Evolutionary conservation across 2,113 vertebrate genomes (phyloP), one percentile per base, ranked within the genome.

Genomic region (Lamprologus ornatipinnis): DNA sequence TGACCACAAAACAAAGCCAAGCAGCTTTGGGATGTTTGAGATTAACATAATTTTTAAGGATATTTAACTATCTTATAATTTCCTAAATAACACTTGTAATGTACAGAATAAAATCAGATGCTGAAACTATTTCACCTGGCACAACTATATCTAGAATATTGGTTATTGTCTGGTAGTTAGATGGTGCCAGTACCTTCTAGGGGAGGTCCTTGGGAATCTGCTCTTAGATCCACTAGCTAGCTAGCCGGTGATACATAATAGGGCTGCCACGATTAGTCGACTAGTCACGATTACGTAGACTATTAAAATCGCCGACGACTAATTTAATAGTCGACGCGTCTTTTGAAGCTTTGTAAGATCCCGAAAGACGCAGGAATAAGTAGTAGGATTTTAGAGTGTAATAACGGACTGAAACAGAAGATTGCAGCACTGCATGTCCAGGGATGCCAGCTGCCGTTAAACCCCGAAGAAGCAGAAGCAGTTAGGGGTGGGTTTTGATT

Each of bases 1-100:
- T 99, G 95, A 84, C 3, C 3, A 78, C 42, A 31, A 75, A 47
- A 17, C 23, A 11, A 8, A 57, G 11, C 10, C 35, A 19, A 17
- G 21, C 33, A 51, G 53, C 33, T 49, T 5, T 54, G 33, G 33
- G 51, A 75, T 42, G 21, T 78, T 78, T 79, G 40, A 79, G 26
- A 15, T 47, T 4, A 47, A 47, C 21, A 73, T 68, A 13, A 13
- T 37, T 70, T 73, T 45, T 45, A 45, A 26, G 9, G 42, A 47
- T 75, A 49, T 75, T 75, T 49, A 14, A 28, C 42, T 19, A 11
- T 75, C 23, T 49, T 75, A 11, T 17, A 47, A 75, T 19, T 47
- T 75, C 4, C 68, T 47, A 47, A 75, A 47, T 75, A 47, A 47
- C 28, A 47, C 40, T 75, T 45, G 68, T 28, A 47, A 73, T 45